Evolutionary conservation across 92 coral and sea anemone species (phyloP), one percentile per base, ranked within the genome.

Genomic region (Isaurus tuberculatus): DNA sequence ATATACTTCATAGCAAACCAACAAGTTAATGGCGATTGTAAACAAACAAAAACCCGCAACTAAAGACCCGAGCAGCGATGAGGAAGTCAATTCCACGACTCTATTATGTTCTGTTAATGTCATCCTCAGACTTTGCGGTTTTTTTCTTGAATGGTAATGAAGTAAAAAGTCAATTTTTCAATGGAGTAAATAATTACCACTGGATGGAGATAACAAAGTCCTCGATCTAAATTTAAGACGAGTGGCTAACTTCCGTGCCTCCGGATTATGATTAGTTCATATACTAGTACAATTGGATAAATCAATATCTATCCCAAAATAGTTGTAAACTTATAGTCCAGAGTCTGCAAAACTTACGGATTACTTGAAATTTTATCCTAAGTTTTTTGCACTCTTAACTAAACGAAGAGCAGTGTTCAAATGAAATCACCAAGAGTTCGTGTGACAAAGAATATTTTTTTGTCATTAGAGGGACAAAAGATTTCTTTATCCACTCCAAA

Each of bases 1-100:
- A 81, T 96, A 96, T 42, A 96, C 91, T 44, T 88, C 89, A 72
- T 83, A 96, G 75, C 98, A 96, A 9, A 96, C 99, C 78, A 89
- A 88, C 72, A 92, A 60, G 73, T 96, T 96, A 28, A 94, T 83
- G 6, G 86, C 91, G 65, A 94, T 88, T 11, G 99, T 96, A 88
- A 96, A 74, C 53, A 96, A 84, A 65, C 99, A 94, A 80, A 94
- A 90, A 5, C 86, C 84, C 1, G 94, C 98, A 8, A 96, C 91
- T 25, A 91, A 33, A 14, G 99, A 81, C 2, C 94, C 94, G 26
- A 92, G 91, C 0, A 93, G 91, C 0, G 99, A 92, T 42, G 93
- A 92, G 11, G 96, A 94, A 20, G 94, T 90, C 49, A 96, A 89
- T 89, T 94, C 99, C 48, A 96, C 67, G 11, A 81, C 85, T 6